These are phyloP conservation scores for Dermolepida albohirtum DNA, from an alignment of 2,888 invertebrate species.

Conservation along the genomic window DNA sequence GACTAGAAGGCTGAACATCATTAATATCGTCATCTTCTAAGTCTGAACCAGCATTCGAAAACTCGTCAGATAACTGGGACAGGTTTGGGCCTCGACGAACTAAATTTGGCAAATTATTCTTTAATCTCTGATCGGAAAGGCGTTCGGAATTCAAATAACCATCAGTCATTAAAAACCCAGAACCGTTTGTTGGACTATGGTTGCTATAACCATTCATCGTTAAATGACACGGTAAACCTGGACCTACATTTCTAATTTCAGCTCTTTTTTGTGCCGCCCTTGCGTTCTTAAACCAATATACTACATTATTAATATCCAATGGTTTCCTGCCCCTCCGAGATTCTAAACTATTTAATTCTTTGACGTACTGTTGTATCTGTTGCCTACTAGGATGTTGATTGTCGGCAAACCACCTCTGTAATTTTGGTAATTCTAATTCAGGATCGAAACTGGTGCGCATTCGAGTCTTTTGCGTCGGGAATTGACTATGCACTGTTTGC, in stretches of 20 bases:
- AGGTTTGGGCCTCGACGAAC: slow-evolving; percentile 69
- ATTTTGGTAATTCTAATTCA: slow-evolving; percentile 93
- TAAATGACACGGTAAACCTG: slow-evolving; percentile 71
- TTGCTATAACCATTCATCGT: slow-evolving; percentile 75
- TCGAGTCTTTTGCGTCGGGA: slow-evolving; percentile 88
- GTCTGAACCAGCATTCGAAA: slow-evolving; percentile 75
- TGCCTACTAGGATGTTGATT: slow-evolving; percentile 98
- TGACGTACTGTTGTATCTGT: slow-evolving; percentile 95
- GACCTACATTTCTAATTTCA: slow-evolving; percentile 75
- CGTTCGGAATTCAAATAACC: slow-evolving; percentile 68
- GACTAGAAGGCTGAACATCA: slow-evolving; percentile 72
- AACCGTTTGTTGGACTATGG: slow-evolving; percentile 74
- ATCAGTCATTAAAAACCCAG: slow-evolving; percentile 72
- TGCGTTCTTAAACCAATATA: slow-evolving; percentile 98
- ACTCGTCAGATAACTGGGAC: slow-evolving; percentile 77
- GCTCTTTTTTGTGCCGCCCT: slow-evolving; percentile 95
- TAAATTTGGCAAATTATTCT: slow-evolving; percentile 71
- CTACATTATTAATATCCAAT: slow-evolving; percentile 94
- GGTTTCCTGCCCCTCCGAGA: slow-evolving; percentile 94
- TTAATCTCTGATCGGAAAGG: slow-evolving; percentile 69
- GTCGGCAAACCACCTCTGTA: slow-evolving; percentile 97
- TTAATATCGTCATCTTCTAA: slow-evolving; percentile 74
- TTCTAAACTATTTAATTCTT: slow-evolving; percentile 91
- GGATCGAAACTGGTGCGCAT: slow-evolving; percentile 98
- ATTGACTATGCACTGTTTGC: slow-evolving; percentile 81